A percentile compares a stretch with the other conserved stretches of the same genome.
phyloP scores from a whole-genome alignment of 1,140 invertebrate genomes.

The Cepaea nemoralis region DNA sequence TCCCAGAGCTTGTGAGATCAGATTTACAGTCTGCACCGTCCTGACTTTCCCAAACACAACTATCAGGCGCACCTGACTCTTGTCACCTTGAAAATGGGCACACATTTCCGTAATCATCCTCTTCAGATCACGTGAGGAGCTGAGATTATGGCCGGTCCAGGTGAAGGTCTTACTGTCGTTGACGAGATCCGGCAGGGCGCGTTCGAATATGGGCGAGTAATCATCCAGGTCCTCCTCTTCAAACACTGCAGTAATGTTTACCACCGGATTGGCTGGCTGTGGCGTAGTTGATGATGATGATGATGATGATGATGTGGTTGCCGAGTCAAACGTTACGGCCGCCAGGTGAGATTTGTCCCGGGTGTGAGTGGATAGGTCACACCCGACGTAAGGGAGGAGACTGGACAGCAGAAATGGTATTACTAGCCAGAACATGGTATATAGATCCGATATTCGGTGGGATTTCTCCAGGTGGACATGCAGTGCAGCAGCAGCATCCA shows the following conservation, averaged over 20 bases:
- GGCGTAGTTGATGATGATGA: not conserved
- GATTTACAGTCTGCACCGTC: slow-evolving; percentile 52
- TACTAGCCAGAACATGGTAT: slow-evolving; percentile 28
- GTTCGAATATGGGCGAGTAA: slow-evolving; percentile 47
- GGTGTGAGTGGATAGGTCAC: not conserved
- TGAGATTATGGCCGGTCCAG: slow-evolving; percentile 40
- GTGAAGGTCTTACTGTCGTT: slow-evolving; percentile 39
- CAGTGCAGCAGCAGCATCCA: not conserved
- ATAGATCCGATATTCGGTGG: not conserved
- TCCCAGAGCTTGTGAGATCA: slow-evolving; percentile 50
- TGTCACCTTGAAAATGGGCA: slow-evolving; percentile 42
- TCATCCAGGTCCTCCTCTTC: slow-evolving; percentile 50
- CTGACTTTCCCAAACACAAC: slow-evolving; percentile 50
- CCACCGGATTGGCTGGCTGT: slow-evolving; percentile 24
- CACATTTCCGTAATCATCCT: slow-evolving; percentile 47
- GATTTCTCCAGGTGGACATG: not conserved
- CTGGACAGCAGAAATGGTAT: not conserved
- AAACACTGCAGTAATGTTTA: slow-evolving; percentile 55
- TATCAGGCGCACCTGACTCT: slow-evolving; percentile 45
- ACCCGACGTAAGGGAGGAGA: not conserved
- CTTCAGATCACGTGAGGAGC: slow-evolving; percentile 42
- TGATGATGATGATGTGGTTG: not conserved
- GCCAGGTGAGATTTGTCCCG: not conserved
- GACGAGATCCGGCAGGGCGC: slow-evolving; percentile 47
- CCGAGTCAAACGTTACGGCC: not conserved